Percentiles rank a stretch among this genome's conserved stretches.
Conservation (phyloP, 2,888 invertebrate genomes). For the Microplitis manilae region DNA sequence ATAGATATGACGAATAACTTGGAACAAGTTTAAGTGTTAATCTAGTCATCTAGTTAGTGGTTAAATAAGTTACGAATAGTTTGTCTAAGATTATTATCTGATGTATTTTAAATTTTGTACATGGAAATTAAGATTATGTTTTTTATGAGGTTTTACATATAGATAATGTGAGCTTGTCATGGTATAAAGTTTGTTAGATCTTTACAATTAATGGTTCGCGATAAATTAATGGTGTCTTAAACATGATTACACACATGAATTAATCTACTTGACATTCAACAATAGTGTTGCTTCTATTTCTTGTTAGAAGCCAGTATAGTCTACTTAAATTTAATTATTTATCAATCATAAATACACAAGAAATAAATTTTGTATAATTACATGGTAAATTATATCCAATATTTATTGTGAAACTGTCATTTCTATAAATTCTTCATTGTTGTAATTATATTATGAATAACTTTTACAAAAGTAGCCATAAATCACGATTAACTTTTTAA, state of each 20-base stretch:
- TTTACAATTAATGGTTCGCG: conserved; percentile 48
- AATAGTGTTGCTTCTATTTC: not conserved
- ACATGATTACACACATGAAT: conserved; percentile 51
- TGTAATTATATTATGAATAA: too few species aligned
- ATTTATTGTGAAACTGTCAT: too few species aligned
- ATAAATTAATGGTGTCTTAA: conserved; percentile 50
- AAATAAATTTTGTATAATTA: too few species aligned
- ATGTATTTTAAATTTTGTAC: not conserved
- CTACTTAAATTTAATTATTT: not conserved
- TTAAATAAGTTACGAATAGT: not conserved
- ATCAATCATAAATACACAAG: not conserved
- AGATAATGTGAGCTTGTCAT: conserved; percentile 41
- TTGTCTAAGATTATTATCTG: not conserved
- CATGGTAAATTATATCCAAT: too few species aligned
- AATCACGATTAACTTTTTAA: too few species aligned
- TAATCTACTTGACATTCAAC: conserved; percentile 38
- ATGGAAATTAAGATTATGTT: not conserved
- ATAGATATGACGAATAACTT: too few species aligned
- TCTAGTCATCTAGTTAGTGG: conserved; percentile 21
- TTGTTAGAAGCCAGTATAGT: not conserved
- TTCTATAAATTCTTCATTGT: too few species aligned
- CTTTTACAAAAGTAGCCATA: too few species aligned
- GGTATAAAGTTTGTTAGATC: conserved; percentile 41
- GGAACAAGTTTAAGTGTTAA: not conserved
- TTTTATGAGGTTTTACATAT: not conserved